These are phyloP conservation scores for Pygmarrhopalites habei DNA, from an alignment of 1,140 invertebrate species.

Conservation along the genomic window DNA sequence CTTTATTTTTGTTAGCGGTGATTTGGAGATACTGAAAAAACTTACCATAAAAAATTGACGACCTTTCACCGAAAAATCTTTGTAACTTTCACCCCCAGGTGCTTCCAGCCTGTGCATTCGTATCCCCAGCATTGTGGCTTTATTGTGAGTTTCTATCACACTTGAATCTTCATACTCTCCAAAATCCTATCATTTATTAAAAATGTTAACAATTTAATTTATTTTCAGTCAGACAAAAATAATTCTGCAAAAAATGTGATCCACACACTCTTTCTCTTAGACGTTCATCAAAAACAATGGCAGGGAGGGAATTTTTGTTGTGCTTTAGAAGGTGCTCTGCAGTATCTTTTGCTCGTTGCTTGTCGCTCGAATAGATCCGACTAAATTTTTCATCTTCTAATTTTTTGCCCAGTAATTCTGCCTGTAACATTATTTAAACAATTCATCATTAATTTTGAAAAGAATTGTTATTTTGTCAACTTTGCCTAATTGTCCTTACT, in stretches of 20 bases:
- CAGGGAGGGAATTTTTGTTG: not conserved
- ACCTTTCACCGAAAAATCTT: not conserved
- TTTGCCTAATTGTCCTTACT: not conserved
- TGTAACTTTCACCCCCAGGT: not conserved
- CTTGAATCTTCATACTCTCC: conserved; percentile 1
- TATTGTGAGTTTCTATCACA: not conserved
- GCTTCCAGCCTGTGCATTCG: not conserved
- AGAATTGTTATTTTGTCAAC: not conserved
- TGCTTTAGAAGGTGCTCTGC: conserved; percentile 7
- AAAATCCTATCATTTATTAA: too few relatives aligned
- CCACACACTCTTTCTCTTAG: conserved; percentile 2
- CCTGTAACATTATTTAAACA: conserved; percentile 6
- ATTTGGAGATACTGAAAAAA: not conserved
- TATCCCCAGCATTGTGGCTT: not conserved
- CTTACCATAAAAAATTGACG: conserved; percentile 2
- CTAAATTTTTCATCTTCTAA: conserved; percentile 15
- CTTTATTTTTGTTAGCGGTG: too few relatives aligned
- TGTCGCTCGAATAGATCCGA: conserved; percentile 9
- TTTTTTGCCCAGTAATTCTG: conserved; percentile 1
- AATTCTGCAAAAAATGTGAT: too few relatives aligned
- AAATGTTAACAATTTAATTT: too few relatives aligned
- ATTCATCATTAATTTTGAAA: too few relatives aligned
- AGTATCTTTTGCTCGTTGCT: not conserved
- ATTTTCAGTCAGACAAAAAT: too few relatives aligned
- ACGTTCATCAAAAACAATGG: not conserved